Percentiles rank a stretch among this genome's conserved stretches.
phyloP scores from a whole-genome alignment of 1,140 invertebrate genomes.

The Chymomyza costata region DNA sequence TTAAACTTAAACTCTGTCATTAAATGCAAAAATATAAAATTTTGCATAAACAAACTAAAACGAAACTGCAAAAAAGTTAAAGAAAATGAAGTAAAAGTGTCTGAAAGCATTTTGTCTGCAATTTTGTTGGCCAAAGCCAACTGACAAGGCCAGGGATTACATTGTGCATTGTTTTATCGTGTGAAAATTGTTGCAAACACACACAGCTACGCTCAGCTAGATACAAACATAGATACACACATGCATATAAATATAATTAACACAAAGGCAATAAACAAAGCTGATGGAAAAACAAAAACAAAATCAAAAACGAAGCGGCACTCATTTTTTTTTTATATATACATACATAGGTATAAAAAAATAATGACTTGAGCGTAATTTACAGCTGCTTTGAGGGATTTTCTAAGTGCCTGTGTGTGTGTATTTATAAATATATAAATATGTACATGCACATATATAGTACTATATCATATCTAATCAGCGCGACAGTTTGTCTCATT shows the following conservation, averaged over 20 bases:
- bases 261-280: constrained; percentile 12
- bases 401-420: constrained; percentile 6
- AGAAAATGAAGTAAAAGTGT: constrained; percentile 1
- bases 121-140: too few relatives aligned
- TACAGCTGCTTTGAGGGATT: too few relatives aligned
- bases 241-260: too few relatives aligned
- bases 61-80: not conserved
- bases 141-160: too few relatives aligned
- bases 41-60: too few relatives aligned
- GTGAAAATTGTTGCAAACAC: constrained; percentile 2
- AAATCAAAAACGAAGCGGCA: constrained; percentile 1
- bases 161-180: constrained; percentile 1
- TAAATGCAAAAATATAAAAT: too few relatives aligned
- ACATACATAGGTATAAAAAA: constrained; percentile 24
- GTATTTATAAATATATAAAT: constrained; percentile 9
- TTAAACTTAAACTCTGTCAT: too few relatives aligned
- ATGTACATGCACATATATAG: constrained; percentile 24
- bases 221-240: too few relatives aligned
- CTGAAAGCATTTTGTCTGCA: not conserved
- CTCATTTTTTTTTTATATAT: too few relatives aligned
- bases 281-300: constrained; percentile 31
- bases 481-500: constrained; percentile 56
- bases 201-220: too few relatives aligned
- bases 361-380: constrained; percentile 31
- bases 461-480: constrained; percentile 58